phyloP scores from a whole-genome alignment of 2,888 invertebrate genomes.

The Ptychoptera albimana region DNA sequence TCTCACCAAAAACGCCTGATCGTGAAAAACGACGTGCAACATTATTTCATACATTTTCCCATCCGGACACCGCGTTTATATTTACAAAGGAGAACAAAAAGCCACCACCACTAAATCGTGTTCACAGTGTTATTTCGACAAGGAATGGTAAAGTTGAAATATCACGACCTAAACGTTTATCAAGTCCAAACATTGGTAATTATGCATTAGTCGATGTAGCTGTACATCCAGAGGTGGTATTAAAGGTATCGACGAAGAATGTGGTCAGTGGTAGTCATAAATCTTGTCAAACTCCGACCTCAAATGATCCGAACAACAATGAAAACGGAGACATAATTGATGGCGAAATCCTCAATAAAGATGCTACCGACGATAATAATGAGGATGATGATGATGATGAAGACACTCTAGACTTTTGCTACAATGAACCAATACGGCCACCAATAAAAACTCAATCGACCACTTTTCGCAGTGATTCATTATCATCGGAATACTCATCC shows the following conservation, averaged over 20 bases:
- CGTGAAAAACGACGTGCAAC: conserved; percentile 7
- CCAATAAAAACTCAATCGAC: too few species aligned
- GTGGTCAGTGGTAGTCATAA: conserved; percentile 1
- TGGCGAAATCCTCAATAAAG: too few species aligned
- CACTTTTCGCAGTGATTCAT: too few species aligned
- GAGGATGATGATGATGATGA: too few species aligned
- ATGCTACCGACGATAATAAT: too few species aligned
- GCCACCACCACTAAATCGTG: conserved; percentile 10
- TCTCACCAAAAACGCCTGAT: not conserved
- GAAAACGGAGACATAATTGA: too few species aligned
- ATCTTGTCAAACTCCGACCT: too few species aligned
- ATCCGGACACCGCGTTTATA: conserved; percentile 21
- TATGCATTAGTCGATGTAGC: conserved; percentile 19
- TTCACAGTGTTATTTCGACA: conserved; percentile 14
- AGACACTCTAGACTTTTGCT: too few species aligned
- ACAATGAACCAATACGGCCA: too few species aligned
- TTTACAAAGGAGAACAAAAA: conserved; percentile 23
- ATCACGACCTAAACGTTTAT: conserved; percentile 17
- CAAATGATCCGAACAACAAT: too few species aligned
- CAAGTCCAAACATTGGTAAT: conserved; percentile 20
- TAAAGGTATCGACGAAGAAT: conserved; percentile 19
- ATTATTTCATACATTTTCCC: conserved; percentile 19
- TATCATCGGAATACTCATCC: too few species aligned
- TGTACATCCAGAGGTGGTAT: conserved; percentile 21
- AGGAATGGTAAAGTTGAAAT: conserved; percentile 17